Evolutionary conservation across 23 tunicate genomes (phyloP).

Genomic region (Styela clava): DNA sequence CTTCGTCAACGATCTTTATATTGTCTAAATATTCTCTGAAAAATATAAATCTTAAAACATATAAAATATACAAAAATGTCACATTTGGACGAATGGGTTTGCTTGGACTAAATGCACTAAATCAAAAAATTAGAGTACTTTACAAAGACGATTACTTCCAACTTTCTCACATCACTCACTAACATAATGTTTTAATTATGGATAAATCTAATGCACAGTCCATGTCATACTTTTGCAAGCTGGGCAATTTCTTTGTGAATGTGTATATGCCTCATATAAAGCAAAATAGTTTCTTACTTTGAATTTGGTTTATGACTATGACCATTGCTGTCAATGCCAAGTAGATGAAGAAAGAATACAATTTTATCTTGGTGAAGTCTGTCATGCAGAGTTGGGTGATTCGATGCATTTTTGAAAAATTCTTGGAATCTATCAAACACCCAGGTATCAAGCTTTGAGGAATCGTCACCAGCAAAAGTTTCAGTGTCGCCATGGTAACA

Average conservation of each 20-base stretch:
- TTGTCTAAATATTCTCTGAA: constrained; percentile 72
- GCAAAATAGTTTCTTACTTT: constrained; percentile 22
- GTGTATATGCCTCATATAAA: too few relatives aligned
- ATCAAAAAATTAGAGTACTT: too few relatives aligned
- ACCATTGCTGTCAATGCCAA: constrained; percentile 97
- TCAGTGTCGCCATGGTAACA: constrained; percentile 57
- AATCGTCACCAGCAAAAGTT: constrained; percentile 62
- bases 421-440: constrained; percentile 60
- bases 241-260: too few relatives aligned
- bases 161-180: too few relatives aligned
- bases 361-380: constrained; percentile 50
- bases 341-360: constrained; percentile 92
- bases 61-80: neutral
- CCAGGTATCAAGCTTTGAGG: constrained; percentile 83
- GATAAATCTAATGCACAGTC: too few relatives aligned
- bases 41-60: too few relatives aligned
- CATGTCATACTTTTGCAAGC: too few relatives aligned
- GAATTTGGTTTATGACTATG: constrained; percentile 88
- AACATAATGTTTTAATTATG: too few relatives aligned
- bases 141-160: too few relatives aligned
- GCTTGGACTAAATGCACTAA: too few relatives aligned
- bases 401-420: constrained; percentile 43
- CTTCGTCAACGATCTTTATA: constrained; percentile 68
- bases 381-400: constrained; percentile 27
- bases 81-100: neutral